Evolutionary conservation across 2,113 vertebrate species (phyloP).

Genomic region (Oceanodroma tethys): DNA sequence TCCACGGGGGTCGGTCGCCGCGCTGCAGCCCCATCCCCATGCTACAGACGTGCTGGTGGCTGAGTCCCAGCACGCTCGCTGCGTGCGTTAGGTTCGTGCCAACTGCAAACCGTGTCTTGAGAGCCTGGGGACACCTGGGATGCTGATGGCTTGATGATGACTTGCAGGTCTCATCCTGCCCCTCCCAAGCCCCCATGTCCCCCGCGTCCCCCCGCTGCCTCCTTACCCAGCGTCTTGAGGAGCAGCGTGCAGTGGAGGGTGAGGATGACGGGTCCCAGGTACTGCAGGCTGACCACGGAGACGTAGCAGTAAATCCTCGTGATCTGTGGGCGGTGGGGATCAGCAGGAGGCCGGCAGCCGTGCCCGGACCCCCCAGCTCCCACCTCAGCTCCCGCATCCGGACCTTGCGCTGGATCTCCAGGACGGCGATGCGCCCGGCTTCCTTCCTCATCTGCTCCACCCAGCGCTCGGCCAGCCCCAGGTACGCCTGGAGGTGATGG

Average conservation of each 20-base stretch:
- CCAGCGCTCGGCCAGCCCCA: constrained; percentile 86
- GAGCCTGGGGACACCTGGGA: background rate
- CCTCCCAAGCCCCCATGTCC: rapidly evolving
- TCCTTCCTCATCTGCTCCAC: constrained; percentile 88
- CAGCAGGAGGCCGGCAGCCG: rapidly evolving
- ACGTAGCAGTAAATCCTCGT: constrained; percentile 92
- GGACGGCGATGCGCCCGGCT: constrained; percentile 83
- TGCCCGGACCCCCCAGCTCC: rapidly evolving
- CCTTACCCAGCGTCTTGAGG: constrained; percentile 87
- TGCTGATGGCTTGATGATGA: rapidly evolving
- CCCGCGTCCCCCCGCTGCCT: rapidly evolving
- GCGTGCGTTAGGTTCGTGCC: rapidly evolving
- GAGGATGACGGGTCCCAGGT: constrained; percentile 86
- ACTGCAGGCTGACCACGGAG: constrained; percentile 90
- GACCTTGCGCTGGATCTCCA: constrained; percentile 92
- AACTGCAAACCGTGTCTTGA: background rate
- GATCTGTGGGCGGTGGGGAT: constrained; percentile 68
- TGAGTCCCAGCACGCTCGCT: background rate
- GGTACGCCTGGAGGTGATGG: constrained; percentile 92
- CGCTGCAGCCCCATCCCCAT: rapidly evolving
- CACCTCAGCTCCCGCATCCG: rapidly evolving
- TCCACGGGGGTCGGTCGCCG: rapidly evolving
- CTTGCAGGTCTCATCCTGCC: background rate
- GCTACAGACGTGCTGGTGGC: background rate
- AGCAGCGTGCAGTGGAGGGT: constrained; percentile 86